These are phyloP conservation scores for Calephelis perditalis DNA, from an alignment of 2,888 invertebrate species.

Conservation along the genomic window DNA sequence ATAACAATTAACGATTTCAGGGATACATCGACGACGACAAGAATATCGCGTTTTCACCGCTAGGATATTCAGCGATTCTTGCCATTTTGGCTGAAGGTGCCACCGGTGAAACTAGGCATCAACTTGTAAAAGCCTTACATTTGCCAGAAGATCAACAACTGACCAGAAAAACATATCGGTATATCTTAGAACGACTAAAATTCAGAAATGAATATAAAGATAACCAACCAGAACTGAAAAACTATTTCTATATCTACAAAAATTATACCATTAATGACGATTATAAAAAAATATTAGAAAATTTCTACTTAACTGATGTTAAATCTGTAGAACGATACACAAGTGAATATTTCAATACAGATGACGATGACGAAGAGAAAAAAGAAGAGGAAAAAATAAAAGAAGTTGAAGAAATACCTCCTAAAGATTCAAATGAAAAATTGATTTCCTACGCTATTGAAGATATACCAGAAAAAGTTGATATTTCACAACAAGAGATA, in stretches of 20 bases:
- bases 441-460: slow-evolving; percentile 71
- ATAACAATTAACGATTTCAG: slow-evolving; percentile 41
- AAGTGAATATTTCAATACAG: slow-evolving; percentile 43
- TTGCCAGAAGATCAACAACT: slow-evolving; percentile 69
- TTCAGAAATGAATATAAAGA: slow-evolving; percentile 67
- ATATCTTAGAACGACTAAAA: slow-evolving; percentile 70
- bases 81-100: slow-evolving; percentile 82
- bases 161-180: slow-evolving; percentile 65
- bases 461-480: slow-evolving; percentile 64
- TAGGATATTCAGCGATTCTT: slow-evolving; percentile 80
- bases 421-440: slow-evolving; percentile 73
- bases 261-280: slow-evolving; percentile 80
- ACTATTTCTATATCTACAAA: slow-evolving; percentile 83
- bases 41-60: slow-evolving; percentile 81
- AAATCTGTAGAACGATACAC: slow-evolving; percentile 72
- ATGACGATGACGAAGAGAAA: slow-evolving; percentile 46
- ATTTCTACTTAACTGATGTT: slow-evolving; percentile 80
- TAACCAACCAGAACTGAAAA: slow-evolving; percentile 80
- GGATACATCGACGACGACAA: slow-evolving; percentile 71
- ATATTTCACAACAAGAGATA: slow-evolving; percentile 49
- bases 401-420: slow-evolving; percentile 53
- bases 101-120: slow-evolving; percentile 76
- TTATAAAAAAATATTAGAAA: slow-evolving; percentile 76
- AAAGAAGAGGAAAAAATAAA: slow-evolving; percentile 48
- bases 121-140: slow-evolving; percentile 75